Conservation (phyloP, 2,888 invertebrate genomes). For the Hesperia comma region DNA sequence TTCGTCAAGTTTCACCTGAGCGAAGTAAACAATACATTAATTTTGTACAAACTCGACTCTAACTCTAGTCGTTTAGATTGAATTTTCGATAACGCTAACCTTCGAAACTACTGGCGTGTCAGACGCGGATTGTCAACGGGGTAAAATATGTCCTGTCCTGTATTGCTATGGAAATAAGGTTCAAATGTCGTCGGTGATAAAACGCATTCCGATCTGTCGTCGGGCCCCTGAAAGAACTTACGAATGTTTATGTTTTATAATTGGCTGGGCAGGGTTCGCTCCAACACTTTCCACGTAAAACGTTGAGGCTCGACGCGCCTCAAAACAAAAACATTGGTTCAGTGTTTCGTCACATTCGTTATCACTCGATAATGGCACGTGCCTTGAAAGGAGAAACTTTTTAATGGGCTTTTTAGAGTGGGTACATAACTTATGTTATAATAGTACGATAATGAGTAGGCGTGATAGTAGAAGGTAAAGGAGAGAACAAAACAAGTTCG, state of each 20-base stretch:
- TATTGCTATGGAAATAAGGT: slow-evolving; percentile 38
- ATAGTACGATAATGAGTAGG: too few relatives aligned
- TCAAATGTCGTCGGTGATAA: slow-evolving; percentile 52
- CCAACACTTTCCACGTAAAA: slow-evolving; percentile 44
- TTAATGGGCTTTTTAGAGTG: slow-evolving; percentile 21
- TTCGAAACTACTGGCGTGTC: slow-evolving; percentile 12
- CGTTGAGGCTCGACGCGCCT: slow-evolving; percentile 29
- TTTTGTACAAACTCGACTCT: slow-evolving; percentile 46
- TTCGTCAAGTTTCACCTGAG: slow-evolving; percentile 62
- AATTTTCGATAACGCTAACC: slow-evolving; percentile 6
- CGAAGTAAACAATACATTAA: slow-evolving; percentile 61
- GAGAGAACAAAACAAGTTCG: too few relatives aligned
- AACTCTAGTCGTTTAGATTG: slow-evolving; percentile 13
- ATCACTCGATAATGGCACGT: slow-evolving; percentile 21
- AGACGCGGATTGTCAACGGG: slow-evolving; percentile 1
- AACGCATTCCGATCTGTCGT: slow-evolving; percentile 48
- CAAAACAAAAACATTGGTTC: slow-evolving; percentile 35
- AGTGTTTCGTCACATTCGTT: slow-evolving; percentile 21
- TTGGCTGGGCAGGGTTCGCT: slow-evolving; percentile 58
- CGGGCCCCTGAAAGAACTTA: slow-evolving; percentile 41
- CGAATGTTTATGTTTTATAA: slow-evolving; percentile 58
- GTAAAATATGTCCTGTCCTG: slow-evolving; percentile 45
- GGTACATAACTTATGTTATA: too few relatives aligned
- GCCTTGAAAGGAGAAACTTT: slow-evolving; percentile 30
- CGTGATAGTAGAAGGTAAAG: too few relatives aligned